A percentile compares a stretch with the other conserved stretches of the same genome.
Evolutionary conservation across 2,888 invertebrate genomes (phyloP).

Genomic region (Seira sanloemensis): DNA sequence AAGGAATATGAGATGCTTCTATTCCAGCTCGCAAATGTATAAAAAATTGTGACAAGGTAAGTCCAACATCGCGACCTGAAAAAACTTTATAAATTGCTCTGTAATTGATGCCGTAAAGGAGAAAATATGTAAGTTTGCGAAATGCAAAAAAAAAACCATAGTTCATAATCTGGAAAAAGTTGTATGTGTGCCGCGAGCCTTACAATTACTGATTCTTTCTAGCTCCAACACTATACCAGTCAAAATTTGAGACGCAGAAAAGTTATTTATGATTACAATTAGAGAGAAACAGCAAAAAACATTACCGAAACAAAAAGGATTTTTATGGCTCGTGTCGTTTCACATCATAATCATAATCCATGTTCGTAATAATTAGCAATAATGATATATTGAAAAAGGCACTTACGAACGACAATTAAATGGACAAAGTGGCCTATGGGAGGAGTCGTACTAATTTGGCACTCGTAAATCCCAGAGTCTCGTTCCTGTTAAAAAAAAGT

Average conservation of each 20-base stretch:
- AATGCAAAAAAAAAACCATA: not conserved
- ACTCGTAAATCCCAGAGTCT: slow-evolving; percentile 94
- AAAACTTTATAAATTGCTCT: not conserved
- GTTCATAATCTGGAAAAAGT: not conserved
- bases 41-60: not conserved
- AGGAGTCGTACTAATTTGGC: slow-evolving; percentile 95
- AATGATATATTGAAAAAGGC: slow-evolving; percentile 16
- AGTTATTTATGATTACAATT: not conserved
- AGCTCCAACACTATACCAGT: not conserved
- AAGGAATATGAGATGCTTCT: not conserved
- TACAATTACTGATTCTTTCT: not conserved
- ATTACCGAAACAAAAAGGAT: not conserved
- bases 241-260: not conserved
- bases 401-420: slow-evolving; percentile 93
- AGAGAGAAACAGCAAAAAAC: not conserved
- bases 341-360: too few relatives aligned
- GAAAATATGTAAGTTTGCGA: not conserved
- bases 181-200: not conserved
- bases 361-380: not conserved
- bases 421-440: slow-evolving; percentile 95
- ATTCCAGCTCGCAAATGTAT: not conserved
- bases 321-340: not conserved
- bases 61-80: not conserved
- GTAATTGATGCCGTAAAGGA: not conserved
- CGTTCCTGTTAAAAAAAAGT: too few relatives aligned